Conservation (phyloP, 2,113 vertebrate species). For the Colinus virginianus region DNA sequence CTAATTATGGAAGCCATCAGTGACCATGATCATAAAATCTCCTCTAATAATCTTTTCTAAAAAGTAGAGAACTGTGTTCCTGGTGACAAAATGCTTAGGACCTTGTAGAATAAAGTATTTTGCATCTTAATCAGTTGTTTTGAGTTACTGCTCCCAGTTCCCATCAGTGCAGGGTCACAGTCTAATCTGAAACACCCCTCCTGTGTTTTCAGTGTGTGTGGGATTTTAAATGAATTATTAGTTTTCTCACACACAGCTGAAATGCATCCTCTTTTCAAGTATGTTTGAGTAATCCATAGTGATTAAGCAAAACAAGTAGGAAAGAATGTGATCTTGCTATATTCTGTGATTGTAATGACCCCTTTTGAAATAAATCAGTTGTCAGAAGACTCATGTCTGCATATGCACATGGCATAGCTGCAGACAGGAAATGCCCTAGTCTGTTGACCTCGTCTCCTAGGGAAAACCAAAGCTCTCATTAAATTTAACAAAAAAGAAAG, state of each 20-base stretch:
- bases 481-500: background rate
- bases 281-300: conserved; percentile 59
- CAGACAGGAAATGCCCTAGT: conserved; percentile 81
- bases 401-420: conserved; percentile 54
- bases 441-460: conserved; percentile 73
- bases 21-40: background rate
- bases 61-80: background rate
- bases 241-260: conserved; percentile 56
- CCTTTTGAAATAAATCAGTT: conserved; percentile 69
- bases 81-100: background rate
- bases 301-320: conserved; percentile 62
- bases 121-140: background rate
- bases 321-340: conserved; percentile 66
- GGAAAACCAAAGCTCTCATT: conserved; percentile 66
- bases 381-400: conserved; percentile 68
- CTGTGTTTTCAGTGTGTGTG: background rate
- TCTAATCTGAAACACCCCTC: background rate
- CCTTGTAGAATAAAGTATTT: background rate
- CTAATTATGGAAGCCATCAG: background rate
- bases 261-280: conserved; percentile 54
- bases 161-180: background rate
- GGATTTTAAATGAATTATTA: conserved; percentile 39
- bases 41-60: background rate
- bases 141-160: background rate
- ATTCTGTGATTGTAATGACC: conserved; percentile 46